Evolutionary conservation across 2,113 vertebrate genomes (phyloP), one percentile per base, ranked within the genome.

Genomic region (Sinocyclocheilus maitianheensis): DNA sequence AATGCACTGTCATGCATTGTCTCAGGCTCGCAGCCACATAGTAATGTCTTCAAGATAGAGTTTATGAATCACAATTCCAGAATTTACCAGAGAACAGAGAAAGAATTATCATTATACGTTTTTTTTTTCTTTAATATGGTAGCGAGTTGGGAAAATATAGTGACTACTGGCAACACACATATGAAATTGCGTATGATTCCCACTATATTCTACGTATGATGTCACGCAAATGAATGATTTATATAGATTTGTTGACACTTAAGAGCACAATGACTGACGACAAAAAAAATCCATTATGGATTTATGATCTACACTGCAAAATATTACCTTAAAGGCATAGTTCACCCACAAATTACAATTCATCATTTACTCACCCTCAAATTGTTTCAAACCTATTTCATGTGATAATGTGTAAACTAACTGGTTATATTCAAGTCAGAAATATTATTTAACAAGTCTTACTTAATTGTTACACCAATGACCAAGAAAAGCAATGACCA

Each of bases 1-100:
- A 89, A 90, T 87, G 90, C 89, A 79, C 22, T 88, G 92, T 92
- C 91, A 91, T 88, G 80, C 63, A 74, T 67, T 55, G 81, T 75
- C 18, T 69, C 43, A 37, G 30, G 48, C 9, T 65, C 46, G 10
- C 37, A 76, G 77, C 51, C 67, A 63, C 37, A 34, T 40, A 87
- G 65, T 5, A 69, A n/a, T 34, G 34, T n/a, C 37, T 58, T 22
- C 37, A 75, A 51, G 60, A 80, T 43, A 58, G 55, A n/a, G 55
- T 4, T 63, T 24, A 62, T 48, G 79, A 51, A 69, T 82, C 63
- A 69, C 24, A 43, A 82, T 82, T 82, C 30, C 5, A 62, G 26
- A 51, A 26, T 53, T 30, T 18, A 51, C n/a, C 7, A 4, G 24
- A 12, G 2, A 51, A 51, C 6, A 1, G n/a, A 11, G 1, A 24